Base-by-base conservation (phyloP, 2,888 invertebrate species). In the Prosopocoilus inquinatus region DNA sequence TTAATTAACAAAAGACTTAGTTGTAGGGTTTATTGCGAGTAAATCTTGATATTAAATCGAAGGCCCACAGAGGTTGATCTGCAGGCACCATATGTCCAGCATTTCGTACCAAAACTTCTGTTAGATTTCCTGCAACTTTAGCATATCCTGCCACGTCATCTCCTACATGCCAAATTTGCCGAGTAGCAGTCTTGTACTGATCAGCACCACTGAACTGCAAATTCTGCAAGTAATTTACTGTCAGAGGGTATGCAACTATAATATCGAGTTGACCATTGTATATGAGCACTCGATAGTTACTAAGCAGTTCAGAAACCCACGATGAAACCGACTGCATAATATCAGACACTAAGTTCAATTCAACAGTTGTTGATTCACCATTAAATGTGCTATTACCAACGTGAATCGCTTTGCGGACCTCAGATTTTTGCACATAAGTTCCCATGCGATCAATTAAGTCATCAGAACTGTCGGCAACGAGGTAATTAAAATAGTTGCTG, bases 261-360 rank as follows among this genome's bases (percentile, higher is more conserved):
- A 96, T 89, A 73, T 96, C 96, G 61, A 96, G 73, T 71, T 96
- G 95, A 0, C 96, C 96, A 71, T 88, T 94, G 74, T 95, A 96
- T 57, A 94, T 82, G 43, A 95, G 81, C 11, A 93, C 84, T 72
- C 82, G 80, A 67, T 89, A 90, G 64, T 85, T 76, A 35, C 85
- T 79, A 0, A 91, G 71, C 0, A 93, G 76, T 64, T 87, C 86
- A 0, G 84, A 80, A 52, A 92, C 78, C 83, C 87, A 86, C 0
- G 84, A 83, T 4, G 90, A 88, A 5, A 92, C 87, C 0, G 89
- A 88, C 68, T 90, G 84, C 89, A 94, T 90, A 0, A 94, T 81
- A 74, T 96, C 96, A 38, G 80, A 77, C 60, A 84, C 82, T 15
- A 96, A 75, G 71, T 88, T 81, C 4, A 80, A 67, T 71, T 92